Base-by-base conservation (phyloP, 1,140 invertebrate genomes). In the Vanessa tameamea region DNA sequence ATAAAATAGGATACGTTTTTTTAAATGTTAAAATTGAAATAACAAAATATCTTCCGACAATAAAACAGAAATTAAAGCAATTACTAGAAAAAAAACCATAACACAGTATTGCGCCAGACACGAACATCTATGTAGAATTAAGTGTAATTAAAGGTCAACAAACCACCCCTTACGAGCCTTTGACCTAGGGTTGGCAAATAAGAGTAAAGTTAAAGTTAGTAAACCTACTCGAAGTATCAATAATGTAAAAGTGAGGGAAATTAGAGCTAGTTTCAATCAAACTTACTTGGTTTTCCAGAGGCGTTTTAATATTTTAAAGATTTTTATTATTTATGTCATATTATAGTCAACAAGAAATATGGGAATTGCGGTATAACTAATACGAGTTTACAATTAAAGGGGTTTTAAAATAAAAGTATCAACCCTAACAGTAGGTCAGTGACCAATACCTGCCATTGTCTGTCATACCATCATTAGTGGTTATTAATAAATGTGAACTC, bases 401-500 rank as follows among this genome's bases (percentile, higher is more conserved):
- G 2, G 31, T 26, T 14, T 37, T 43, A 15, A 15, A 15, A n/a
- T n/a, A n/a, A 63, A 37, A 43, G 26, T 37, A 63, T n/a, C 68
- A 69, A 12, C 68, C 68, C 68, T 69, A 50, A 47, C 15, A 7
- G 23, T 12, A 12, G 68, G 55, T 61, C 57, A 50, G 7, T 57
- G 57, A n/a, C 68, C 57, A n/a, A 15, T 63, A 59, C 47, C 20
- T 53, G 47, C 14, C 14, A 43, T 69, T 47, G 26, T 57, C 55
- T 69, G 55, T 61, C 57, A 61, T 55, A 69, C 55, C 55, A 57
- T 61, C 68, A 69, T 69, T 69, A 63, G 57, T 61, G 57, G 26
- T 69, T 69, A 61, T 69, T 69, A 61, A 69, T 69, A 69, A 69
- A 69, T 69, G 57, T 48, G 43, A 20, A 43, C 55, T 61, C 37